Evolutionary conservation across 2,113 vertebrate genomes (phyloP).

Genomic region (Motacilla tschutschensis): DNA sequence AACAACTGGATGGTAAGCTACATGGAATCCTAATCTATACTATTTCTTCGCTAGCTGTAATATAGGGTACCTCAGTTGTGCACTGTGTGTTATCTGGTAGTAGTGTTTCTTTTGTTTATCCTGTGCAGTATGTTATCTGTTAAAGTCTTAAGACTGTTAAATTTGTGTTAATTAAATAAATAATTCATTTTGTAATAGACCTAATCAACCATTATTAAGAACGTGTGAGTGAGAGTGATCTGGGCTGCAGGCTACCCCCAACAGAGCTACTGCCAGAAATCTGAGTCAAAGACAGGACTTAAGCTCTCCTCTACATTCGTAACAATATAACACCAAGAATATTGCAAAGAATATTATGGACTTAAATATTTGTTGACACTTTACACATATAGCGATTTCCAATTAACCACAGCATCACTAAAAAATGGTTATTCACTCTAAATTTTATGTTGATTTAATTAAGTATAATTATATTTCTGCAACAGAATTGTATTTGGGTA

Average conservation of each 20-base stretch:
- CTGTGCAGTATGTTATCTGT: background rate
- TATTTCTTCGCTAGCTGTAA: background rate
- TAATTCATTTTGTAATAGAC: background rate
- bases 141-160: background rate
- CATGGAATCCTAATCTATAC: background rate
- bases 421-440: background rate
- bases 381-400: background rate
- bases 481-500: background rate
- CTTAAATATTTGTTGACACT: background rate
- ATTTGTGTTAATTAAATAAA: background rate
- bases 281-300: background rate
- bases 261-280: background rate
- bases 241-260: background rate
- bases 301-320: background rate
- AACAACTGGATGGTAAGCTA: background rate
- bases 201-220: background rate
- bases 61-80: background rate
- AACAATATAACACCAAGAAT: background rate
- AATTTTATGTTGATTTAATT: background rate
- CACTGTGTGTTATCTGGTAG: background rate
- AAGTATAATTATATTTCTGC: background rate
- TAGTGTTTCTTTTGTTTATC: background rate
- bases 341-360: background rate
- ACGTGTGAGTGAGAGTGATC: rapidly evolving
- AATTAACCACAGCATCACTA: background rate